Evolutionary conservation across 2,888 invertebrate genomes (phyloP).

Genomic region (Amphipoea oculea): DNA sequence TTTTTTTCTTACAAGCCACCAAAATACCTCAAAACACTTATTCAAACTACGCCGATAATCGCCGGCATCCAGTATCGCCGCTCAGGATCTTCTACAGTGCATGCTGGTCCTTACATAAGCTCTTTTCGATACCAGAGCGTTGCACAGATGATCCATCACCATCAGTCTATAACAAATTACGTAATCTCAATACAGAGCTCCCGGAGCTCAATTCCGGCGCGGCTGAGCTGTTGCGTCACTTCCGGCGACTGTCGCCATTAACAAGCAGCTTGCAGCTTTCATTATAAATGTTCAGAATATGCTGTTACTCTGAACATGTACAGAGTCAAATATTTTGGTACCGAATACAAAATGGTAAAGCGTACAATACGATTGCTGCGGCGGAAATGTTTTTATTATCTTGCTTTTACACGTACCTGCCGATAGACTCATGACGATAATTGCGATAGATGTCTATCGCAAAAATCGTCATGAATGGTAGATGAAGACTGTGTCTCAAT

Average conservation of each 20-base stretch:
- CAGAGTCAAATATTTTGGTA: too few relatives aligned
- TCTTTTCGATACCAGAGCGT: background rate
- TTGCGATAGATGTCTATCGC: background rate
- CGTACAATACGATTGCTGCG: background rate
- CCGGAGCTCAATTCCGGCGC: constrained; percentile 17
- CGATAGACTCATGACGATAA: background rate
- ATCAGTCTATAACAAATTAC: constrained; percentile 22
- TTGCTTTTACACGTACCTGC: background rate
- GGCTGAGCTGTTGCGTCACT: constrained; percentile 38
- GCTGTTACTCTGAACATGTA: background rate
- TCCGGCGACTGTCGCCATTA: constrained; percentile 22
- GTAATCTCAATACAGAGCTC: constrained; percentile 22
- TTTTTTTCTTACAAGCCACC: background rate
- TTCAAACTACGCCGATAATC: background rate
- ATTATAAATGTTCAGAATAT: constrained; percentile 27
- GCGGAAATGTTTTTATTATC: background rate
- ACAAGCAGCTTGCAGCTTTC: constrained; percentile 27
- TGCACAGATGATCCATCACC: background rate
- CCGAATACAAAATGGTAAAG: background rate
- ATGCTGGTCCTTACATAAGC: background rate
- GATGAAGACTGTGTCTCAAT: background rate
- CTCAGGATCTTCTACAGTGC: background rate
- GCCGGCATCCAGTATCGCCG: too few relatives aligned
- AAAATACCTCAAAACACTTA: background rate
- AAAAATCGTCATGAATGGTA: background rate